Evolutionary conservation across 2,888 invertebrate genomes (phyloP), one percentile per base, ranked within the genome.

Genomic region (Eupithecia abbreviata): DNA sequence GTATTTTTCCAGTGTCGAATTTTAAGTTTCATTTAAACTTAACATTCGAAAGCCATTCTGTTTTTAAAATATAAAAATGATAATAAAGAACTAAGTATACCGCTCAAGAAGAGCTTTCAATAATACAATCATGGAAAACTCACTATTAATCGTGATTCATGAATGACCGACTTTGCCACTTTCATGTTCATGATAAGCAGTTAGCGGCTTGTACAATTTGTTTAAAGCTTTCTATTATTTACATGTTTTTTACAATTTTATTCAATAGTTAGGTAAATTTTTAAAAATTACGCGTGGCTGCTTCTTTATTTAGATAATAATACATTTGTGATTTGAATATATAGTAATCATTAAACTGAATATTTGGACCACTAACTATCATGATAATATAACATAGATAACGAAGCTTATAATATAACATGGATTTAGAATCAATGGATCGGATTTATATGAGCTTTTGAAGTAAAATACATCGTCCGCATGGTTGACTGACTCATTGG

Each of bases 401-500:
- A 55, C 13, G 55, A n/a, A n/a, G n/a, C 55, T 55, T n/a, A n/a
- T n/a, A n/a, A n/a, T 18, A 5, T 51, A 51, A 0, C 51, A 51
- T 51, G 51, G 15, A 13, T 49, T 7, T 12, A 4, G 3, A 49
- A 51, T 15, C 51, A 18, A 18, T 58, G 18, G 10, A 62, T 42
- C 30, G 13, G 13, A 7, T 15, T 42, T 42, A 66, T 15, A 42
- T 12, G 18, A 73, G 66, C 66, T 66, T 70, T 71, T 68, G 49
- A 58, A 69, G 49, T 69, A 55, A 70, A 72, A 55, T 69, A 74
- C 72, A 77, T 83, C 77, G 76, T 72, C 75, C 83, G 82, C 80
- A 89, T 85, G 92, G 88, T 91, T 88, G 89, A 91, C 91, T 94
- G 94, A 94, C 90, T 94, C 95, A 94, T 94, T 91, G 92, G 85